Conservation (phyloP, 2,113 vertebrate genomes). For the Microtus pennsylvanicus region DNA sequence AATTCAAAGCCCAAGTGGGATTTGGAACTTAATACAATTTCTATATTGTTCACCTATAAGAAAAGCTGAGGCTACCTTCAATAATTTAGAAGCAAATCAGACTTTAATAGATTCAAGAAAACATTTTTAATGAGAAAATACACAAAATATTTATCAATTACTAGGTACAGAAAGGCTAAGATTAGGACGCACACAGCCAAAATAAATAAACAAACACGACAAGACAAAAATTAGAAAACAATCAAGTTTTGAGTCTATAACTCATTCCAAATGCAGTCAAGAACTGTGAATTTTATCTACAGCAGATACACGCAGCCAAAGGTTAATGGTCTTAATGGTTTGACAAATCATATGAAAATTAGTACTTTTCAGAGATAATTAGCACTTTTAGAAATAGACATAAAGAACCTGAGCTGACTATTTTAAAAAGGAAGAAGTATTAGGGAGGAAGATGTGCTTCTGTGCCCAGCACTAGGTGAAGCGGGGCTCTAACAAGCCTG, state of each 20-base stretch:
- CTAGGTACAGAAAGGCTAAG: slow-evolving; percentile 13
- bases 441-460: not conserved
- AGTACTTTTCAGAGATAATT: not conserved
- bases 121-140: slow-evolving; percentile 15
- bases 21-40: slow-evolving; percentile 30
- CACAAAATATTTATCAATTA: slow-evolving; percentile 50
- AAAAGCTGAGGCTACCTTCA: not conserved
- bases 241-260: slow-evolving; percentile 20
- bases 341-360: slow-evolving; percentile 1
- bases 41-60: not conserved
- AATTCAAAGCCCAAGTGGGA: slow-evolving; percentile 45
- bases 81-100: slow-evolving; percentile 31
- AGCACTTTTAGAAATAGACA: not conserved
- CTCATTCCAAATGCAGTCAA: slow-evolving; percentile 55
- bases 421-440: not conserved
- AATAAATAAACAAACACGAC: slow-evolving; percentile 43
- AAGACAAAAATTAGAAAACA: slow-evolving; percentile 51
- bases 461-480: not conserved
- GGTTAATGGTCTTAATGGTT: not conserved
- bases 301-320: not conserved
- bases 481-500: not conserved
- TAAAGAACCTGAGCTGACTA: not conserved
- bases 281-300: not conserved
- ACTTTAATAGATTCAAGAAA: not conserved
- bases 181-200: not conserved